These are phyloP conservation scores for Hydrozoanthus gracilis DNA, from an alignment of 92 coral and sea anemone genomes.

Conservation along the genomic window DNA sequence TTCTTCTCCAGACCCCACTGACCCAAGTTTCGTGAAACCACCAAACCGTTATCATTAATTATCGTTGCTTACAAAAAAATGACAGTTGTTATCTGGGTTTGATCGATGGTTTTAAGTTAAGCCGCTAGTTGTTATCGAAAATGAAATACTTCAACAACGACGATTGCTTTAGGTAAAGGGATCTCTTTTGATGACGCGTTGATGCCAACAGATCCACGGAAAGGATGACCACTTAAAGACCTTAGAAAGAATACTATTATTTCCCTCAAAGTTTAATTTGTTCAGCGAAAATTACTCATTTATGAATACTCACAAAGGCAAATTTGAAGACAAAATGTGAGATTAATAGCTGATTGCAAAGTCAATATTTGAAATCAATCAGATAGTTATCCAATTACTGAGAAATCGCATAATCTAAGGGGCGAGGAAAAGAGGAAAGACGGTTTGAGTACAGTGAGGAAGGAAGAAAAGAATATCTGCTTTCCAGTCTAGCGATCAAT, in stretches of 20 bases:
- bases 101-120: constrained; percentile 11
- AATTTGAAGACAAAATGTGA: constrained; percentile 3
- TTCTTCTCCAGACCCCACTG: neutral
- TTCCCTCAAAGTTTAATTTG: neutral
- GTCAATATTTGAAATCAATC: constrained; percentile 5
- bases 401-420: neutral
- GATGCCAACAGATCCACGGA: neutral
- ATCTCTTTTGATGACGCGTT: neutral
- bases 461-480: neutral
- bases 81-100: constrained; percentile 8
- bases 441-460: neutral
- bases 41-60: neutral
- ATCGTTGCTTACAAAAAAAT: constrained; percentile 12
- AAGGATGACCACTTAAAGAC: too few relatives aligned
- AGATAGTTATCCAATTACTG: constrained; percentile 16
- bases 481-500: neutral
- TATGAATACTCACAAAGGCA: neutral
- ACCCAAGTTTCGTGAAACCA: neutral
- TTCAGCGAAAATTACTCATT: neutral
- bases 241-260: too few relatives aligned
- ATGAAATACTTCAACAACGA: neutral
- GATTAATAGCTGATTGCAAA: neutral
- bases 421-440: neutral
- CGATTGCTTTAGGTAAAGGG: neutral
- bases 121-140: neutral